phyloP scores from a whole-genome alignment of 2,113 vertebrate genomes.

The Notechis scutatus region DNA sequence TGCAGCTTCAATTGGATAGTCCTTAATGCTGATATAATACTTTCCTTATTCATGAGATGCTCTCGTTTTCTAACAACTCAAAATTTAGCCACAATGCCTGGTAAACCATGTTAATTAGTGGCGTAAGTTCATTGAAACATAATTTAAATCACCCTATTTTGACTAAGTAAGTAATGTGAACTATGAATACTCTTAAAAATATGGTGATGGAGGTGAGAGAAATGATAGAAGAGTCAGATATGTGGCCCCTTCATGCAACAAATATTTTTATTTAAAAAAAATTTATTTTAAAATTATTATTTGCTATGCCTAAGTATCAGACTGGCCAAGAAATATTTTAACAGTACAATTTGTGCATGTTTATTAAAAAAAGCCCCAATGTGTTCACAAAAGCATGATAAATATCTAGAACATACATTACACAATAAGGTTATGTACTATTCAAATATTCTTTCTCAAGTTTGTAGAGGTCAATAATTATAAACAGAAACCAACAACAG shows the following conservation, averaged over 20 bases:
- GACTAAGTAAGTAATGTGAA: accelerated
- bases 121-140: not conserved
- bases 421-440: not conserved
- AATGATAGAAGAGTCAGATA: not conserved
- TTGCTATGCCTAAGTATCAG: not conserved
- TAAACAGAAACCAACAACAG: not conserved
- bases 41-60: not conserved
- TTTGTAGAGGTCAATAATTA: not conserved
- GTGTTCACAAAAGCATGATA: not conserved
- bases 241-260: not conserved
- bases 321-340: not conserved
- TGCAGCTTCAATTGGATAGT: not conserved
- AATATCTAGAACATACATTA: not conserved
- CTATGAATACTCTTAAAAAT: not conserved
- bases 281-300: not conserved
- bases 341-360: not conserved
- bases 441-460: not conserved
- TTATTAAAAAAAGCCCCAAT: not conserved
- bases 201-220: not conserved
- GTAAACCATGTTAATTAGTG: not conserved
- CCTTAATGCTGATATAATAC: not conserved
- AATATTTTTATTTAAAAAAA: not conserved
- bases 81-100: not conserved
- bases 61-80: not conserved
- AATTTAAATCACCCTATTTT: not conserved